phyloP scores from a whole-genome alignment of 1,140 invertebrate genomes.

The Helicoverpa zea region DNA sequence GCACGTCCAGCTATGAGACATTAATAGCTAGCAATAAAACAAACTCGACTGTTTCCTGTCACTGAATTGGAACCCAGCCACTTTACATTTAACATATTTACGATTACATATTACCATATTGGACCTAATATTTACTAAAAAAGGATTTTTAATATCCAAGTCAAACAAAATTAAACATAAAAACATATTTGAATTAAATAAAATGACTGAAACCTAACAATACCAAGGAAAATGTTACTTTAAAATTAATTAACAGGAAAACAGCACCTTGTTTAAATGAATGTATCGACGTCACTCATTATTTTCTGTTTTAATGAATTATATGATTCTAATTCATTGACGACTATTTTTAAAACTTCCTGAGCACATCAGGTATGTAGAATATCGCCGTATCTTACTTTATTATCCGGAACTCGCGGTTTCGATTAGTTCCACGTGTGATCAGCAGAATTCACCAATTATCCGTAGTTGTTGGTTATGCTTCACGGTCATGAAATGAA shows the following conservation, averaged over 20 bases:
- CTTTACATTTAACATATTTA: slow-evolving; percentile 60
- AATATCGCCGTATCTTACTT: slow-evolving; percentile 63
- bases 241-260: background rate
- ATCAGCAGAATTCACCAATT: slow-evolving; percentile 73
- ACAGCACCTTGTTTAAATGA: background rate
- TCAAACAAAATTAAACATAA: background rate
- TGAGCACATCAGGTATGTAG: slow-evolving; percentile 51
- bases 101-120: slow-evolving; percentile 55
- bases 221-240: background rate
- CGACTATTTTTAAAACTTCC: too few relatives aligned
- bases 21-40: slow-evolving; percentile 78
- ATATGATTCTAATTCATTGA: too few relatives aligned
- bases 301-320: slow-evolving; percentile 10
- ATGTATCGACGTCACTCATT: background rate
- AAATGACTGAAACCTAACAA: background rate
- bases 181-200: background rate
- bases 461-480: slow-evolving; percentile 69
- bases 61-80: slow-evolving; percentile 66
- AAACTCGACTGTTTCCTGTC: slow-evolving; percentile 75
- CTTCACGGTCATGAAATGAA: slow-evolving; percentile 71
- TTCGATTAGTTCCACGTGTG: slow-evolving; percentile 75
- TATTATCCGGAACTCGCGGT: slow-evolving; percentile 71
- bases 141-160: background rate
- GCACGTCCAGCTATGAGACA: slow-evolving; percentile 66
- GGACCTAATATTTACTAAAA: slow-evolving; percentile 19